Evolutionary conservation across 1,140 invertebrate species (phyloP).

Genomic region (Leptestheria dahalacensis): DNA sequence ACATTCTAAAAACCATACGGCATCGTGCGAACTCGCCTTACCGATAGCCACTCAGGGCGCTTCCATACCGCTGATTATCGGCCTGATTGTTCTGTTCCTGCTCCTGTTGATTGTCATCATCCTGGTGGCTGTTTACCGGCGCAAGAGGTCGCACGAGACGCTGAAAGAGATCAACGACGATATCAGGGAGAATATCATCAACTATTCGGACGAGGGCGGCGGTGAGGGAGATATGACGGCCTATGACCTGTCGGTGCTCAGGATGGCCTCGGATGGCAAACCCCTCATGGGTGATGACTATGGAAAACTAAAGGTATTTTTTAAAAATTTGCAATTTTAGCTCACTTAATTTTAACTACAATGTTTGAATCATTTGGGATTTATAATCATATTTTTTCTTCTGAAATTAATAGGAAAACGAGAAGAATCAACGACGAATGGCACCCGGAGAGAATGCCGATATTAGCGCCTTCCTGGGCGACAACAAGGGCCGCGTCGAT

Average conservation of each 20-base stretch:
- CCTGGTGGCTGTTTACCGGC: constrained; percentile 67
- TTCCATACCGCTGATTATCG: constrained; percentile 52
- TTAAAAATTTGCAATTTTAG: background rate
- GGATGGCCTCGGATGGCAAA: constrained; percentile 45
- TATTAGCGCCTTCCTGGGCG: constrained; percentile 77
- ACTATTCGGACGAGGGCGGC: constrained; percentile 92
- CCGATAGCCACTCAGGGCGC: background rate
- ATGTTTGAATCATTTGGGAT: too few species aligned
- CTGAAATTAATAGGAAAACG: background rate
- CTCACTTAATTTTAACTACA: background rate
- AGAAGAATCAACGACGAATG: background rate
- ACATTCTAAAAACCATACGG: constrained; percentile 14
- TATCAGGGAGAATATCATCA: constrained; percentile 90
- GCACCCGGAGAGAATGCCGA: constrained; percentile 31
- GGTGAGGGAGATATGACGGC: constrained; percentile 83
- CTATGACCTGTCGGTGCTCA: constrained; percentile 81
- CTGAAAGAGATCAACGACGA: constrained; percentile 84
- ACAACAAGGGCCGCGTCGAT: constrained; percentile 75
- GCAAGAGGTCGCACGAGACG: constrained; percentile 54
- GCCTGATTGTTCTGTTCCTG: constrained; percentile 57
- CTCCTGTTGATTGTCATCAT: constrained; percentile 24
- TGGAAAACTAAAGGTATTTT: constrained; percentile 5
- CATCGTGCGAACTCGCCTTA: constrained; percentile 14
- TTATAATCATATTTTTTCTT: too few species aligned
- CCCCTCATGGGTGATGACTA: constrained; percentile 24